A percentile compares a stretch with the other conserved stretches of the same genome.
These are phyloP conservation scores for Oxystoma pomonae DNA, from an alignment of 2,888 invertebrate genomes.

Conservation along the genomic window DNA sequence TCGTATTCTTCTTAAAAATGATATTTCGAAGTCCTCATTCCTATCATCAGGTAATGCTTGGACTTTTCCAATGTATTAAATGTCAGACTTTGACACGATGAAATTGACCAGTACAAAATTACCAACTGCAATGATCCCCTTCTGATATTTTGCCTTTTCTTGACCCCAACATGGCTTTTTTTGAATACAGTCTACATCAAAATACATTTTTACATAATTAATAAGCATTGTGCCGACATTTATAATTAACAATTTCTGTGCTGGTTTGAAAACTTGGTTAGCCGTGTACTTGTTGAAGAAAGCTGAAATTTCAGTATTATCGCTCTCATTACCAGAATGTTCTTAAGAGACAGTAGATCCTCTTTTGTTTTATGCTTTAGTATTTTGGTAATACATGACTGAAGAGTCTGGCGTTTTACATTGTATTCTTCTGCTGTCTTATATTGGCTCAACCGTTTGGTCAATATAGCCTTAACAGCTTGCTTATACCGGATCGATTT, in stretches of 20 bases:
- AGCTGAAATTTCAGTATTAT: neutral
- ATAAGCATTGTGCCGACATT: neutral
- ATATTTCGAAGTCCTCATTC: neutral
- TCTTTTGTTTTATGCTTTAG: neutral
- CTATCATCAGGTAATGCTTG: neutral
- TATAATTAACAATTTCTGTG: too few relatives aligned
- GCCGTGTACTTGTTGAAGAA: neutral
- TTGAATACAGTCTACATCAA: neutral
- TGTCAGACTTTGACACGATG: neutral
- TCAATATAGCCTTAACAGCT: slow-evolving; percentile 7
- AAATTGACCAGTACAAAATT: neutral
- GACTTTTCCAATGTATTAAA: neutral
- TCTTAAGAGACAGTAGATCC: neutral
- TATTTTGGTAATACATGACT: slow-evolving; percentile 5
- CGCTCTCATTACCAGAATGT: slow-evolving; percentile 6
- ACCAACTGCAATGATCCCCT: too few relatives aligned
- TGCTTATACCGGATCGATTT: neutral
- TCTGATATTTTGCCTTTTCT: too few relatives aligned
- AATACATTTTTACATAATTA: neutral
- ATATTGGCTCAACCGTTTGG: neutral
- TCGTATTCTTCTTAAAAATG: neutral
- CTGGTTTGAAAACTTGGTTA: neutral
- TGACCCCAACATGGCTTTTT: too few relatives aligned
- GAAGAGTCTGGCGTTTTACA: slow-evolving; percentile 7
- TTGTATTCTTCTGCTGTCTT: slow-evolving; percentile 1